Evolutionary conservation across 2,113 vertebrate genomes (phyloP).

Genomic region (Desmodus rotundus): DNA sequence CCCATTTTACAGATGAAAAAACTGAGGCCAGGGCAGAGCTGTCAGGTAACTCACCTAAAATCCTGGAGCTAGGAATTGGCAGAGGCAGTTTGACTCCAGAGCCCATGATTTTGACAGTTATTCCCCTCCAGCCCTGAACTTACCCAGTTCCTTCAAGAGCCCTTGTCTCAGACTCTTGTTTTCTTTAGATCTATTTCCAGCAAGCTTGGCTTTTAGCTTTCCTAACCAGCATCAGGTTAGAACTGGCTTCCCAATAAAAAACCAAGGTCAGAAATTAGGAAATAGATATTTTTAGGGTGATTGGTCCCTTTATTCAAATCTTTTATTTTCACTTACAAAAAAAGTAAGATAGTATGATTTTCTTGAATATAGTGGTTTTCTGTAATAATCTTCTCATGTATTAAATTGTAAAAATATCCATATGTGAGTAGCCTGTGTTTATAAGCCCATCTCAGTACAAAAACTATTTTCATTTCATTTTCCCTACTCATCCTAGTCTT

Average conservation of each 20-base stretch:
- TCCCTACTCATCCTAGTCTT: neutral
- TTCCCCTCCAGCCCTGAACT: neutral
- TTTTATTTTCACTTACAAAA: neutral
- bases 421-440: neutral
- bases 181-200: neutral
- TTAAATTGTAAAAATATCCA: neutral
- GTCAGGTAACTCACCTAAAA: accelerated
- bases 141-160: neutral
- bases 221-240: neutral
- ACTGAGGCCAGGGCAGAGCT: neutral
- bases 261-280: neutral
- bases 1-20: neutral
- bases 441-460: neutral
- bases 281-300: neutral
- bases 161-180: neutral
- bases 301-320: neutral
- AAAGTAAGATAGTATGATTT: neutral
- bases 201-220: neutral
- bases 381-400: neutral
- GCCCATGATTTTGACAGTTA: neutral
- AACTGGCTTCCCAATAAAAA: neutral
- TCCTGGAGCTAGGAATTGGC: no score
- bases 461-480: neutral
- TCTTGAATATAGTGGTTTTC: neutral
- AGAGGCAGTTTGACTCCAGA: neutral